Conservation (phyloP, 53 echinoderm and acorn worm species). For the Hippasteria phrygiana region DNA sequence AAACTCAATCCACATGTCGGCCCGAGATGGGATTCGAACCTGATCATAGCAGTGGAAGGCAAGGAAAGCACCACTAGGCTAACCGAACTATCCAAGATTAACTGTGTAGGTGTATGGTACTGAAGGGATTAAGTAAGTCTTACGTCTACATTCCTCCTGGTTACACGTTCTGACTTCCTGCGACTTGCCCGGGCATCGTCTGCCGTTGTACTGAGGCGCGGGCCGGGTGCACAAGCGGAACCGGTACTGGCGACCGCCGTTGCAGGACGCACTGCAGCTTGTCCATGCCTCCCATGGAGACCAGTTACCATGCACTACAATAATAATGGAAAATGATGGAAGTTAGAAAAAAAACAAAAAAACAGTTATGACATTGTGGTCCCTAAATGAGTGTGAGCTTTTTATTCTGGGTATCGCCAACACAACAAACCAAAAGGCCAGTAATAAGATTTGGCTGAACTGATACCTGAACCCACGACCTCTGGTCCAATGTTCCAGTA, state of each 20-base stretch:
- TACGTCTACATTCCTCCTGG: constrained; percentile 83
- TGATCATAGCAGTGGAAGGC: too few relatives aligned
- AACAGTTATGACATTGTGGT: not conserved
- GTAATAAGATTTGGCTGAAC: too few relatives aligned
- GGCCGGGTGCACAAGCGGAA: constrained; percentile 78
- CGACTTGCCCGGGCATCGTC: constrained; percentile 74
- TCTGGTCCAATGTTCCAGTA: too few relatives aligned
- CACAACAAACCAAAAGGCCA: too few relatives aligned
- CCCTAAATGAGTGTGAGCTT: too few relatives aligned
- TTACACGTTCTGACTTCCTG: constrained; percentile 74
- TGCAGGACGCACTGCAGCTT: constrained; percentile 77
- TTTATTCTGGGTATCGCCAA: too few relatives aligned
- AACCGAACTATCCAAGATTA: too few relatives aligned
- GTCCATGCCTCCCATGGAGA: constrained; percentile 85
- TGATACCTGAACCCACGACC: too few relatives aligned
- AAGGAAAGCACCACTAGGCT: too few relatives aligned
- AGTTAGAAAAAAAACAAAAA: not conserved
- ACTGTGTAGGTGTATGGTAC: not conserved
- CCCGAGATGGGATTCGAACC: too few relatives aligned
- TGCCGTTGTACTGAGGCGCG: constrained; percentile 80
- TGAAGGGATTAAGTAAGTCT: constrained; percentile 8
- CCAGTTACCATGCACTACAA: constrained; percentile 89
- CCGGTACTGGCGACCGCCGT: constrained; percentile 78
- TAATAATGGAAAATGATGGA: too few relatives aligned
- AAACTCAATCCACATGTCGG: too few relatives aligned